Percentiles rank a stretch among this genome's conserved stretches.
These are phyloP conservation scores for Dasypolia templi DNA, from an alignment of 2,888 invertebrate genomes.

Conservation along the genomic window DNA sequence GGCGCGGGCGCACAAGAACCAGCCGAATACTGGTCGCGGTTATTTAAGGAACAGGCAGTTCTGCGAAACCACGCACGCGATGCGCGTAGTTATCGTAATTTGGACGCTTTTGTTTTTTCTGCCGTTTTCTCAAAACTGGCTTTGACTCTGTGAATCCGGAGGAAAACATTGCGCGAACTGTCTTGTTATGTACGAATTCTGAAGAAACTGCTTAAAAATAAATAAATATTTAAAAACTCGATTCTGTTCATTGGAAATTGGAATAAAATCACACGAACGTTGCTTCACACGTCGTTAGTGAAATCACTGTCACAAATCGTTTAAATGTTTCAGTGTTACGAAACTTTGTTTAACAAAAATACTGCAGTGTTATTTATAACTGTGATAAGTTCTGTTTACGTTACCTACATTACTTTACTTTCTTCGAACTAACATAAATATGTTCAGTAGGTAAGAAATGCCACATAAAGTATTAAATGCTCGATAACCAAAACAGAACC, in stretches of 20 bases:
- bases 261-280: constrained; percentile 26
- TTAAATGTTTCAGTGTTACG: constrained; percentile 42
- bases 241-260: constrained; percentile 31
- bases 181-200: constrained; percentile 38
- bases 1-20: constrained; percentile 76
- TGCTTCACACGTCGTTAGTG: constrained; percentile 39
- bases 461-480: constrained; percentile 56
- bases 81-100: constrained; percentile 81
- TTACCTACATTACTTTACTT: constrained; percentile 47
- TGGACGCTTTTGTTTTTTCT: constrained; percentile 77
- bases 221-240: constrained; percentile 10
- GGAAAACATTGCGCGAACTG: constrained; percentile 41
- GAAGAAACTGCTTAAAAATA: constrained; percentile 6
- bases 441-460: constrained; percentile 34
- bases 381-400: constrained; percentile 41
- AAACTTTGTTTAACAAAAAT: constrained; percentile 48
- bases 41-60: constrained; percentile 84
- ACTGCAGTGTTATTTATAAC: constrained; percentile 26
- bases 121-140: constrained; percentile 72
- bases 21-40: constrained; percentile 78
- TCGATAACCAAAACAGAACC: constrained; percentile 72
- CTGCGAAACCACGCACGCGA: constrained; percentile 85
- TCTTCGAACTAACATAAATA: constrained; percentile 33
- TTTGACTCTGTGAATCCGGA: constrained; percentile 31
- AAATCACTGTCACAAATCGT: constrained; percentile 42